A percentile compares a stretch with the other conserved stretches of the same genome.
Conservation (phyloP, 2,888 invertebrate genomes). For the Eupithecia insigniata region DNA sequence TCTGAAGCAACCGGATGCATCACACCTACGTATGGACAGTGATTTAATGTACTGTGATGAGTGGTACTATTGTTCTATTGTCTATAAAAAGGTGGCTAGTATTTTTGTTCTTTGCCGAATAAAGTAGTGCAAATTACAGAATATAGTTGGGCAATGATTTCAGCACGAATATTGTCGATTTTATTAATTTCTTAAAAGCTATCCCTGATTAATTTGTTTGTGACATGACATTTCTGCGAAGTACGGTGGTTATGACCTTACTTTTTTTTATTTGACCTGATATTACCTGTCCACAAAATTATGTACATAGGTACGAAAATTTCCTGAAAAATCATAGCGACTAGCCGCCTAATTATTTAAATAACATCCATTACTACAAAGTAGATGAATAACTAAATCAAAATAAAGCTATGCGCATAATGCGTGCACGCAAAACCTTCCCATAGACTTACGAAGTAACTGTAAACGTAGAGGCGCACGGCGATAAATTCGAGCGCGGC, state of each 20-base stretch:
- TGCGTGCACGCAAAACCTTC: constrained; percentile 35
- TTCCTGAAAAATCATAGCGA: not conserved
- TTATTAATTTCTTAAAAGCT: not conserved
- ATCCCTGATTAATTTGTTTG: not conserved
- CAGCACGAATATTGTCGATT: not conserved
- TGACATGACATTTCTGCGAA: not conserved
- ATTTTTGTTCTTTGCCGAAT: not conserved
- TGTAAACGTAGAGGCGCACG: constrained; percentile 66
- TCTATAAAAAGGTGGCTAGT: not conserved
- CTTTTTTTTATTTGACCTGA: not conserved
- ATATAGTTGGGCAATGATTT: not conserved
- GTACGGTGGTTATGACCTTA: no score
- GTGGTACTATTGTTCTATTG: not conserved
- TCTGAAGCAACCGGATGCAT: constrained; percentile 52
- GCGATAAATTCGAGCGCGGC: constrained; percentile 74
- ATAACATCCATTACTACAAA: not conserved
- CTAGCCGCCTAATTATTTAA: not conserved
- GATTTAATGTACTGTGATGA: constrained; percentile 24
- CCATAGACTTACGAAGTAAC: constrained; percentile 65
- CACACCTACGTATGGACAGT: constrained; percentile 48
- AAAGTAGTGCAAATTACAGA: no score
- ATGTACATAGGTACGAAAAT: no score
- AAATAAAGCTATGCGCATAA: constrained; percentile 19
- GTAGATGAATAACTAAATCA: not conserved
- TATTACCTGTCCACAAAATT: not conserved